A percentile compares a stretch with the other conserved stretches of the same genome.
These are phyloP conservation scores for Chloroceryle amazona DNA, from an alignment of 2,797 vertebrate species.

Conservation along the genomic window DNA sequence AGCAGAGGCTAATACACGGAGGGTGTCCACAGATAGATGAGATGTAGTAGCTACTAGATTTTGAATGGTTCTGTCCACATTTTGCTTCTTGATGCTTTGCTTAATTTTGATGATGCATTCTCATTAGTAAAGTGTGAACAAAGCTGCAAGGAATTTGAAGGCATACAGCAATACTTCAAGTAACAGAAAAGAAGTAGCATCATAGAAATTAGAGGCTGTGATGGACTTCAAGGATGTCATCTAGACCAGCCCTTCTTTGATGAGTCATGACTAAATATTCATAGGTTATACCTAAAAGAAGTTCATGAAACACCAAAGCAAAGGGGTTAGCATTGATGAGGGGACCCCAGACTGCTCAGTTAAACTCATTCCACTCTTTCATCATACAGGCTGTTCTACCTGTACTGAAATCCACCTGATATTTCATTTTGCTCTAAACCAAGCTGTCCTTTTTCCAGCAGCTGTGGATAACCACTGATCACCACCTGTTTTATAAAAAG, in stretches of 20 bases:
- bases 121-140: neutral
- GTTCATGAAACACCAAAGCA: neutral
- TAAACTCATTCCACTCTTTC: neutral
- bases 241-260: neutral
- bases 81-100: neutral
- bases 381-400: neutral
- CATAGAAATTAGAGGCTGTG: neutral
- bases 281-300: neutral
- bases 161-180: neutral
- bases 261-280: neutral
- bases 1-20: neutral
- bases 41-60: neutral
- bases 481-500: neutral
- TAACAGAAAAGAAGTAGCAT: neutral
- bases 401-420: neutral
- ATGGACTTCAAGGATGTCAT: neutral
- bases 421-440: neutral
- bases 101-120: neutral
- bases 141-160: neutral
- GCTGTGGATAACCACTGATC: neutral
- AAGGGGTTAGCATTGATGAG: neutral
- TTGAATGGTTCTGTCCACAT: neutral
- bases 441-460: neutral
- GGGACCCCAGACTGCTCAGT: neutral
- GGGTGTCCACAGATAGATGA: neutral